Percentiles rank a stretch among this genome's conserved stretches.
Conservation (phyloP, 1,140 invertebrate genomes). For the Trachelipus rathkii region DNA sequence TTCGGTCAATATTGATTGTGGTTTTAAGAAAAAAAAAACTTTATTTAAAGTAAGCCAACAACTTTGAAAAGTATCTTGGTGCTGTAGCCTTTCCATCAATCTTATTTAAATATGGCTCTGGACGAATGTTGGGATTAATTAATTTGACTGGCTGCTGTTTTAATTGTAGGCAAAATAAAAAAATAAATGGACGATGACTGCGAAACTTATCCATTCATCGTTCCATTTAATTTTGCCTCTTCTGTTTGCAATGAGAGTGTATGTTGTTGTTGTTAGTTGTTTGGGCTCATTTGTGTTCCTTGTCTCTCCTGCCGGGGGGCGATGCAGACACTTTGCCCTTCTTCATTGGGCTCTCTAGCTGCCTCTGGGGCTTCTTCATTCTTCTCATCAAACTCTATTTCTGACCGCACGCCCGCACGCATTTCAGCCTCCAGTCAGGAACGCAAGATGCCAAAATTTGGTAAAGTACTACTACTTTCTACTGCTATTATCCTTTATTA, state of each 20-base stretch:
- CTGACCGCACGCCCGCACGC: slow-evolving; percentile 53
- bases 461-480: slow-evolving; percentile 48
- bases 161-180: too few relatives aligned
- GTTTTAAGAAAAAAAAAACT: too few relatives aligned
- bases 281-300: slow-evolving; percentile 3
- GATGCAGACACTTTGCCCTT: slow-evolving; percentile 64
- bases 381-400: slow-evolving; percentile 67
- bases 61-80: too few relatives aligned
- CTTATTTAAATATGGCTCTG: too few relatives aligned
- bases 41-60: too few relatives aligned
- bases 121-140: too few relatives aligned
- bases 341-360: slow-evolving; percentile 66
- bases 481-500: neutral
- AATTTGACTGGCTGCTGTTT: too few relatives aligned
- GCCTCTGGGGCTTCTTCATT: slow-evolving; percentile 67
- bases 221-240: neutral
- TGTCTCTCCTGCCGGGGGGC: slow-evolving; percentile 39
- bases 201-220: too few relatives aligned
- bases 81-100: too few relatives aligned
- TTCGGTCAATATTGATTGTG: too few relatives aligned
- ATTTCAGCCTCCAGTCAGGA: slow-evolving; percentile 48
- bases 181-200: too few relatives aligned
- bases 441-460: slow-evolving; percentile 48
- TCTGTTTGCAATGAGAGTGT: neutral
- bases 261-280: neutral